Percentiles rank a stretch among this genome's conserved stretches.
Evolutionary conservation across 2,888 invertebrate genomes (phyloP).

Genomic region (Actias luna): DNA sequence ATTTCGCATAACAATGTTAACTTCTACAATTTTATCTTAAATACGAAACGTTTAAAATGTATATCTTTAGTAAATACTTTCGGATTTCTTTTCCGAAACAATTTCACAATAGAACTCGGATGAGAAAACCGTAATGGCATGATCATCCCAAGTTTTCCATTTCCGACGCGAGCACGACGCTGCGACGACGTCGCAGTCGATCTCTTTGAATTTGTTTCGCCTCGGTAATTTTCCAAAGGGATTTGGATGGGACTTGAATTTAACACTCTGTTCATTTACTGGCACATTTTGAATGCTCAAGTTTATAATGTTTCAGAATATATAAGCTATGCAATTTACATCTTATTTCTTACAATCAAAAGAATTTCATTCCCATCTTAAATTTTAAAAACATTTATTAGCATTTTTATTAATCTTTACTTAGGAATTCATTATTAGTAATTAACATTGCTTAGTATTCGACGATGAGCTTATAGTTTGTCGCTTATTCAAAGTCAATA

Average conservation of each 20-base stretch:
- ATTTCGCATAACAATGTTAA: background rate
- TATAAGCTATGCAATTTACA: background rate
- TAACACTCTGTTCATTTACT: conserved; percentile 16
- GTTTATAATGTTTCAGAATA: background rate
- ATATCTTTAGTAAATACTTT: conserved; percentile 3
- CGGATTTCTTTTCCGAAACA: conserved; percentile 15
- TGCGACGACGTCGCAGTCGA: conserved; percentile 6
- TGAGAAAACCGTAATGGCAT: conserved; percentile 22
- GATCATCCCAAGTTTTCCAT: conserved; percentile 35
- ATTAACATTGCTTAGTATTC: no score
- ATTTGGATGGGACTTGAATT: conserved; percentile 18
- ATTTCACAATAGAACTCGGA: conserved; percentile 13
- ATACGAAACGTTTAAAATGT: background rate
- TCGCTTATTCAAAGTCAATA: no score
- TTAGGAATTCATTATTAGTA: no score
- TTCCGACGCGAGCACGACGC: conserved; percentile 29
- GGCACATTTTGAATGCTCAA: background rate
- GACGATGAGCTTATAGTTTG: no score
- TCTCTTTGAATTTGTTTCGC: conserved; percentile 27
- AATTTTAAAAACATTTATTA: no score
- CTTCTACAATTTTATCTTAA: background rate
- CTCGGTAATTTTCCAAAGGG: conserved; percentile 23
- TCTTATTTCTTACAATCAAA: background rate
- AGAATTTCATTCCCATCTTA: background rate
- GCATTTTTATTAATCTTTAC: no score